Conservation (phyloP, 53 echinoderm and acorn worm species). For the Hippasteria phrygiana region DNA sequence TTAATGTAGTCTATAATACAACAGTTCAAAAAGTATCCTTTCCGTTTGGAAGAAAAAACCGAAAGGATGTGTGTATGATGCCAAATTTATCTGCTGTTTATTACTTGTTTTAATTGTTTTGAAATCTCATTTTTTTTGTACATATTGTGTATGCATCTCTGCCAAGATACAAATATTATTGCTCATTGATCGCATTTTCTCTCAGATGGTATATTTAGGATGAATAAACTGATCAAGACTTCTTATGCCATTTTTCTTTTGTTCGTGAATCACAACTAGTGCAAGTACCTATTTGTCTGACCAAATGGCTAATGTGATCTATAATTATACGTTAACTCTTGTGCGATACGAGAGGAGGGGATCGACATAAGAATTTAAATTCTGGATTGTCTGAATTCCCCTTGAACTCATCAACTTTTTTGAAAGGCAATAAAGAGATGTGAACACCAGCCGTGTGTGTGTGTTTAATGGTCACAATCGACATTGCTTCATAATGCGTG, state of each 20-base stretch:
- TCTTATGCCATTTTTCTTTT: constrained; percentile 41
- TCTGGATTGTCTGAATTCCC: neutral
- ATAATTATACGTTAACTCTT: neutral
- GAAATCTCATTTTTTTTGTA: constrained; percentile 61
- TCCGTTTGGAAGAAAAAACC: constrained; percentile 26
- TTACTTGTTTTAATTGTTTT: constrained; percentile 60
- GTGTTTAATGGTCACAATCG: neutral
- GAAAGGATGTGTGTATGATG: constrained; percentile 55
- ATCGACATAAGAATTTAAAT: neutral
- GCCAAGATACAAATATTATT: constrained; percentile 46
- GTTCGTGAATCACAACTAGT: constrained; percentile 58
- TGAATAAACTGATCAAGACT: constrained; percentile 8
- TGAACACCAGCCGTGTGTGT: neutral
- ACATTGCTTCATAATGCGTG: neutral
- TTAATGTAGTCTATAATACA: constrained; percentile 41
- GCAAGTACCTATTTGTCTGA: constrained; percentile 56
- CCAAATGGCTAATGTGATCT: constrained; percentile 56
- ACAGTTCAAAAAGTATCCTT: constrained; percentile 36
- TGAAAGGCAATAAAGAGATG: constrained; percentile 3
- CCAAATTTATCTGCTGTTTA: constrained; percentile 69
- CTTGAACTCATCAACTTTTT: neutral
- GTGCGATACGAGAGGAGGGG: neutral
- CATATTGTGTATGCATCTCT: constrained; percentile 66
- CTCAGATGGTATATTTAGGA: neutral
- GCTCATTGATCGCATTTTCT: constrained; percentile 21